phyloP scores from a whole-genome alignment of 2,797 vertebrate genomes.

The Ceyx erithaca region DNA sequence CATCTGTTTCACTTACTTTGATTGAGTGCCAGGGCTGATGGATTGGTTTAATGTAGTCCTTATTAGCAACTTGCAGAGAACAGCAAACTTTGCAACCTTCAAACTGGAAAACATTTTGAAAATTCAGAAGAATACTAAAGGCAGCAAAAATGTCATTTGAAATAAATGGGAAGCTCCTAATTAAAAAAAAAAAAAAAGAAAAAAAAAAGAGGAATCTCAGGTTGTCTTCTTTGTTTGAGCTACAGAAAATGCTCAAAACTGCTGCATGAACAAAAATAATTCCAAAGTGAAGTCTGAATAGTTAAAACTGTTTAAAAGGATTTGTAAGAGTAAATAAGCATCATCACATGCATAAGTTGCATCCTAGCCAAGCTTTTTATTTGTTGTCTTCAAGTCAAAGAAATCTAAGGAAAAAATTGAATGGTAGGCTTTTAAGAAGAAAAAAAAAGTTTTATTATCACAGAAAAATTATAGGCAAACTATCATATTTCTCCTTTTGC shows the following conservation, averaged over 20 bases:
- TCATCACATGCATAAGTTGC: not conserved
- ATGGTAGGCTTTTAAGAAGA: not conserved
- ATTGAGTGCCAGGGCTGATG: conserved; percentile 37
- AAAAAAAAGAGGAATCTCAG: not conserved
- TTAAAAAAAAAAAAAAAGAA: not conserved
- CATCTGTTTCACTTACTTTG: conserved; percentile 28
- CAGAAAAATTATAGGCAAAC: not conserved
- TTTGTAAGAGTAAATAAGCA: not conserved
- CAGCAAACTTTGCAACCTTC: conserved; percentile 8
- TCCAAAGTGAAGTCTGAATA: not conserved
- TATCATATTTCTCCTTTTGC: not conserved
- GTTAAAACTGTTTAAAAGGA: not conserved
- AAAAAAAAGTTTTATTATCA: not conserved
- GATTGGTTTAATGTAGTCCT: conserved; percentile 27
- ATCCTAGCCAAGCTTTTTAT: not conserved
- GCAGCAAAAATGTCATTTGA: conserved; percentile 49
- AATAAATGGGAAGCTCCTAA: conserved; percentile 1
- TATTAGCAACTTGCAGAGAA: conserved; percentile 45
- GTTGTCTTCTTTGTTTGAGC: not conserved
- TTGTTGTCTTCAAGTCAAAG: not conserved
- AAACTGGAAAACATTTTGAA: conserved; percentile 16
- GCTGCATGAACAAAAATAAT: not conserved
- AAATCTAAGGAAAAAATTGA: not conserved
- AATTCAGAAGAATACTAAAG: conserved; percentile 7
- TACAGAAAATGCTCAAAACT: not conserved